phyloP scores from a whole-genome alignment of 2,113 vertebrate species.

The Sarotherodon lohbergeri region DNA sequence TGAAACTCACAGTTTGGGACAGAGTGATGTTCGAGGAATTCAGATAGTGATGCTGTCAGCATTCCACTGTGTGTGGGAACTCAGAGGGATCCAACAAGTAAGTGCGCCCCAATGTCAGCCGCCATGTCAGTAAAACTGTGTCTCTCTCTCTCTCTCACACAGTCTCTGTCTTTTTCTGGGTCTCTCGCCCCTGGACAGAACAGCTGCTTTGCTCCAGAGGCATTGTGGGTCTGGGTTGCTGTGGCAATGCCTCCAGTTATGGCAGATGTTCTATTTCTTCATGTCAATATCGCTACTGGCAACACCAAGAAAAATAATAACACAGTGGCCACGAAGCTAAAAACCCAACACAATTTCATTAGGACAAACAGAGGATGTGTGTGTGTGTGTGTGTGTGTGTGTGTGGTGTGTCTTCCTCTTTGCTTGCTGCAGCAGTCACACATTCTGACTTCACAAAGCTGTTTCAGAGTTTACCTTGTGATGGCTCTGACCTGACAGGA shows the following conservation, averaged over 20 bases:
- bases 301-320: constrained; percentile 22
- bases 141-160: not conserved
- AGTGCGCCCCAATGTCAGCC: not conserved
- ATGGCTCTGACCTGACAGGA: not conserved
- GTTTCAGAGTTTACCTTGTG: not conserved
- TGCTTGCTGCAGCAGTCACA: not conserved
- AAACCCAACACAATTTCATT: not conserved
- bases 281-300: constrained; percentile 43
- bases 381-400: not conserved
- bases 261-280: constrained; percentile 36
- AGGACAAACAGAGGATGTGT: not conserved
- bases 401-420: not conserved
- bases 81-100: not conserved
- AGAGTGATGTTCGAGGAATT: not conserved
- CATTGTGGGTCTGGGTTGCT: constrained; percentile 27
- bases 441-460: not conserved
- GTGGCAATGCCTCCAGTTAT: constrained; percentile 46
- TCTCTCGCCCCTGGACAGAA: constrained; percentile 36
- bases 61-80: not conserved
- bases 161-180: not conserved
- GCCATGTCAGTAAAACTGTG: not conserved
- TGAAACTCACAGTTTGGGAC: not conserved
- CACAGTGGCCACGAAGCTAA: not conserved
- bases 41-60: not conserved
- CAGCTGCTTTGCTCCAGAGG: constrained; percentile 48